Percentiles rank a stretch among this genome's conserved stretches.
These are phyloP conservation scores for Bradysia coprophila DNA, from an alignment of 1,140 invertebrate genomes.

Conservation along the genomic window DNA sequence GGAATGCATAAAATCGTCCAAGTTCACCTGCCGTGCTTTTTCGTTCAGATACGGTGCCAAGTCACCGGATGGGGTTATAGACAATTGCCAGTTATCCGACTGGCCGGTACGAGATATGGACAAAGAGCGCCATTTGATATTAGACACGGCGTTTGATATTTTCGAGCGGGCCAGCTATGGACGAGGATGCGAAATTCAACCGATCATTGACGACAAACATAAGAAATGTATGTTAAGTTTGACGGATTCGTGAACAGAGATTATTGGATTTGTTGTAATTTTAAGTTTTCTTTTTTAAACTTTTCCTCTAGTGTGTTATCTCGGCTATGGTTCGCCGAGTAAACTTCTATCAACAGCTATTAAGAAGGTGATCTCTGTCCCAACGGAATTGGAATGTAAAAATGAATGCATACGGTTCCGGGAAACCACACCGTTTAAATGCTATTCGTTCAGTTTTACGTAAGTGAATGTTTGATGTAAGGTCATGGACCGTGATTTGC, in stretches of 20 bases:
- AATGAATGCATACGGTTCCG: conserved; percentile 39
- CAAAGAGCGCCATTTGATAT: conserved; percentile 30
- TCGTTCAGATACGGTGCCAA: conserved; percentile 51
- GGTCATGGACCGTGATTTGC: too few species aligned
- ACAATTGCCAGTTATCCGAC: conserved; percentile 55
- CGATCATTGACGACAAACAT: conserved; percentile 24
- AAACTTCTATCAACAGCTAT: conserved; percentile 42
- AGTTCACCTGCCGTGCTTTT: conserved; percentile 58
- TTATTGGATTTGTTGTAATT: too few species aligned
- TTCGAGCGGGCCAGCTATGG: conserved; percentile 62
- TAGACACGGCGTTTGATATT: conserved; percentile 44
- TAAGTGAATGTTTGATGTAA: conserved; percentile 23
- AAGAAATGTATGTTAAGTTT: conserved; percentile 20
- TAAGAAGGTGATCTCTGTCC: conserved; percentile 33
- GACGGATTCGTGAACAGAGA: not conserved
- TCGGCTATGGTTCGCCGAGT: conserved; percentile 48
- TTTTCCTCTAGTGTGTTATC: conserved; percentile 42
- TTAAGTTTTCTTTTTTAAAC: conserved; percentile 1
- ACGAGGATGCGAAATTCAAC: conserved; percentile 50
- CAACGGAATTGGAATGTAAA: conserved; percentile 47
- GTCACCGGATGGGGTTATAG: conserved; percentile 34
- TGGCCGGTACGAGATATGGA: conserved; percentile 43
- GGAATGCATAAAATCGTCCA: conserved; percentile 41
- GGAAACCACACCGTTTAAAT: conserved; percentile 36
- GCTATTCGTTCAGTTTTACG: conserved; percentile 52